These are phyloP conservation scores for Chaetodon trifasciatus DNA, from an alignment of 2,797 vertebrate species.

Conservation along the genomic window DNA sequence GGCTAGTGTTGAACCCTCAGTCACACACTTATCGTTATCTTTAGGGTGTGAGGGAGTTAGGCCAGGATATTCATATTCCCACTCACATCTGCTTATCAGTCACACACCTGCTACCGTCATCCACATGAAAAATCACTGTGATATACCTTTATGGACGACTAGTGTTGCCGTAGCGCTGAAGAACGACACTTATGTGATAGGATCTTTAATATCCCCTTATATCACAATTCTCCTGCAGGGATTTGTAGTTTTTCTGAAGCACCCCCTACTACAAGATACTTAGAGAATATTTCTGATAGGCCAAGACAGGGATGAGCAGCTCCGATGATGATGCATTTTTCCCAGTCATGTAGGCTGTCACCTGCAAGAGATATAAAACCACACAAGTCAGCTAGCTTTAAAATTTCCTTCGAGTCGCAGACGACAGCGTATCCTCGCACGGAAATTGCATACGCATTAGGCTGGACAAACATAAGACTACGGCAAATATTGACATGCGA, in stretches of 20 bases:
- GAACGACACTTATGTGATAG: neutral
- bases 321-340: constrained; percentile 61
- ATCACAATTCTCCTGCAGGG: constrained; percentile 8
- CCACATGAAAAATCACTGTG: constrained; percentile 1
- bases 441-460: neutral
- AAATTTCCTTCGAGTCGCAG: neutral
- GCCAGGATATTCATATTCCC: constrained; percentile 18
- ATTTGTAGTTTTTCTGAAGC: constrained; percentile 8
- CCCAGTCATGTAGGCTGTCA: constrained; percentile 12
- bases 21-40: constrained; percentile 27
- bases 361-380: constrained; percentile 47
- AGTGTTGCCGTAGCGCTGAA: constrained; percentile 6
- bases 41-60: constrained; percentile 14
- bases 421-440: neutral
- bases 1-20: constrained; percentile 23
- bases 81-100: neutral
- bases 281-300: neutral
- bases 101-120: constrained; percentile 8
- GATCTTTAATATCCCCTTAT: constrained; percentile 18
- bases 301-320: constrained; percentile 16
- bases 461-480: neutral
- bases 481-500: neutral
- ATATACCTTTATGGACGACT: neutral
- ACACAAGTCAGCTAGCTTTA: constrained; percentile 9
- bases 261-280: constrained; percentile 2